phyloP scores from a whole-genome alignment of 2,888 invertebrate species.

The Agrotis ipsilon region DNA sequence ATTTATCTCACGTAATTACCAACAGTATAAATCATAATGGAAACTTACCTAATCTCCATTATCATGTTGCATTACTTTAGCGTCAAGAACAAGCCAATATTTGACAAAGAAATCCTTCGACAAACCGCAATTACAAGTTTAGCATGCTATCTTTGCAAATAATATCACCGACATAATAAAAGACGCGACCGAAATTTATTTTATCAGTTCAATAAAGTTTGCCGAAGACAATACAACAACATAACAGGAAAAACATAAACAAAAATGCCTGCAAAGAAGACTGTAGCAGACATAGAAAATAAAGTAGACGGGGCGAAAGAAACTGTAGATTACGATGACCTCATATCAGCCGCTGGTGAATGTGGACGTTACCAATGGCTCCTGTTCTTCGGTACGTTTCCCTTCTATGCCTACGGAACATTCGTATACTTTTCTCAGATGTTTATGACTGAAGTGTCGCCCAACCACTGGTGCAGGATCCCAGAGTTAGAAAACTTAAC shows the following conservation, averaged over 20 bases:
- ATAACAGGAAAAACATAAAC: conserved; percentile 18
- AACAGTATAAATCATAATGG: conserved; percentile 36
- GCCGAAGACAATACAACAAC: conserved; percentile 18
- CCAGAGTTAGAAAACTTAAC: conserved; percentile 75
- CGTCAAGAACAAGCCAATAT: conserved; percentile 51
- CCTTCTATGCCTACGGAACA: conserved; percentile 74
- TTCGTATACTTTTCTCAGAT: conserved; percentile 74
- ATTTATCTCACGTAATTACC: conserved; percentile 22
- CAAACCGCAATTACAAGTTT: conserved; percentile 41
- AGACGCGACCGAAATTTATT: conserved; percentile 30
- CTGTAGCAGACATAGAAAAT: conserved; percentile 31
- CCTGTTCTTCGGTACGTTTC: conserved; percentile 71
- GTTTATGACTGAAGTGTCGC: conserved; percentile 75
- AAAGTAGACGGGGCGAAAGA: conserved; percentile 49
- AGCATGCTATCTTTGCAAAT: conserved; percentile 46
- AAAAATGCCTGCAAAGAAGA: conserved; percentile 49
- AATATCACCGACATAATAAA: conserved; percentile 45
- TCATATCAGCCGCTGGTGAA: conserved; percentile 74
- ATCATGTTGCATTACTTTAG: conserved; percentile 27
- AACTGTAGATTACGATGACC: conserved; percentile 72
- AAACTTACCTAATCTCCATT: conserved; percentile 47
- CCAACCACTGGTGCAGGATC: conserved; percentile 77
- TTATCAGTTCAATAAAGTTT: conserved; percentile 40
- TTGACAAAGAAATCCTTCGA: conserved; percentile 26
- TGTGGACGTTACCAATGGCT: conserved; percentile 73